A percentile compares a stretch with the other conserved stretches of the same genome.
These are phyloP conservation scores for Chloroceryle inda DNA, from an alignment of 2,797 vertebrate species.

Conservation along the genomic window DNA sequence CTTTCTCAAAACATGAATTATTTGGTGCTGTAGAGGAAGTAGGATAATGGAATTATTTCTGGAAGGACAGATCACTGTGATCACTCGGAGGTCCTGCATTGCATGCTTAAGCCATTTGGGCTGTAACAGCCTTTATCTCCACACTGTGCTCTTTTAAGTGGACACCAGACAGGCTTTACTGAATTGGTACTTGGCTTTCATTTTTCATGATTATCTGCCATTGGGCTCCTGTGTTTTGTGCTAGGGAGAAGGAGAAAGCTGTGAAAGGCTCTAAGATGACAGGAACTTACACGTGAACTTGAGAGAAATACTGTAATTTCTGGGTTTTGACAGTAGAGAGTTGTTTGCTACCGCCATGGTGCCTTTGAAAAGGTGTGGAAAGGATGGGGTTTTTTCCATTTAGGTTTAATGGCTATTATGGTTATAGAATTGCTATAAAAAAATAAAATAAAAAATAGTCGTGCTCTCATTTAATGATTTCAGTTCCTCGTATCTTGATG, in stretches of 20 bases:
- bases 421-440: not conserved
- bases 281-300: not conserved
- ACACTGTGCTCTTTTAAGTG: not conserved
- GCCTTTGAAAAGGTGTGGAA: not conserved
- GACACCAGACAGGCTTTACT: not conserved
- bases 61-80: not conserved
- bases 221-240: not conserved
- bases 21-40: not conserved
- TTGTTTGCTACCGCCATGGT: not conserved
- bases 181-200: not conserved
- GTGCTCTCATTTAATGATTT: not conserved
- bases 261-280: not conserved
- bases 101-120: not conserved
- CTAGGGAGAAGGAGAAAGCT: not conserved
- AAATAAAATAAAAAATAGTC: not conserved
- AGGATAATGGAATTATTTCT: not conserved
- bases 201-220: not conserved
- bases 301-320: not conserved
- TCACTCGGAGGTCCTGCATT: not conserved
- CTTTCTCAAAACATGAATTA: not conserved
- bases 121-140: not conserved
- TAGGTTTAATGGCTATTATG: not conserved
- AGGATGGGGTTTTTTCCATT: not conserved
- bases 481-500: not conserved
- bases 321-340: not conserved